Conservation (phyloP, 2,888 invertebrate genomes). For the Rotaria macrura region DNA sequence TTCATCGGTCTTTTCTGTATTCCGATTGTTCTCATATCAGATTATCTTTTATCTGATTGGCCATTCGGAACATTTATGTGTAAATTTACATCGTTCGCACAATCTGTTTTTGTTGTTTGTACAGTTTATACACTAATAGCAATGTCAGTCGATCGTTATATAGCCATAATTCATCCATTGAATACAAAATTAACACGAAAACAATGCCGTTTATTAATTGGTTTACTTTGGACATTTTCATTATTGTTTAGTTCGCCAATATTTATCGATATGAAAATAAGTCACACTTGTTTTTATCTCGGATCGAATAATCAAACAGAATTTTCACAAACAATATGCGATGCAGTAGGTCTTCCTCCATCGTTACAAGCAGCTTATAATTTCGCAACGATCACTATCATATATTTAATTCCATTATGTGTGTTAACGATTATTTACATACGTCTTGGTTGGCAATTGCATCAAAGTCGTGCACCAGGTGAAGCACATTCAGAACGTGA, state of each 20-base stretch:
- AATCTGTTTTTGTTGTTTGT: conserved; percentile 26
- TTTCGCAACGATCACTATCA: conserved; percentile 65
- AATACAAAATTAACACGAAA: conserved; percentile 5
- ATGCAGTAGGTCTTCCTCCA: not conserved
- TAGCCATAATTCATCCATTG: conserved; percentile 30
- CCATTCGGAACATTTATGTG: conserved; percentile 28
- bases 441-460: conserved; percentile 71
- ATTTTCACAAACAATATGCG: conserved; percentile 23
- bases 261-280: not conserved
- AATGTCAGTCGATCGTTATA: conserved; percentile 32
- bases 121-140: conserved; percentile 30
- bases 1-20: conserved; percentile 28
- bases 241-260: conserved; percentile 23
- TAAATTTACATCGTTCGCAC: conserved; percentile 24
- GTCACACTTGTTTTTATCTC: not conserved
- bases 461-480: conserved; percentile 75
- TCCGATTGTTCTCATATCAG: conserved; percentile 25
- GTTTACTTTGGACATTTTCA: conserved; percentile 21
- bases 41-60: conserved; percentile 29
- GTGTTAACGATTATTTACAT: conserved; percentile 74
- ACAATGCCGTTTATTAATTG: conserved; percentile 21
- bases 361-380: conserved; percentile 55
- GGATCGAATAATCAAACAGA: not conserved
- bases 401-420: conserved; percentile 69
- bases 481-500: conserved; percentile 74